phyloP scores from a whole-genome alignment of 2,797 vertebrate genomes.

The Catharus ustulatus region DNA sequence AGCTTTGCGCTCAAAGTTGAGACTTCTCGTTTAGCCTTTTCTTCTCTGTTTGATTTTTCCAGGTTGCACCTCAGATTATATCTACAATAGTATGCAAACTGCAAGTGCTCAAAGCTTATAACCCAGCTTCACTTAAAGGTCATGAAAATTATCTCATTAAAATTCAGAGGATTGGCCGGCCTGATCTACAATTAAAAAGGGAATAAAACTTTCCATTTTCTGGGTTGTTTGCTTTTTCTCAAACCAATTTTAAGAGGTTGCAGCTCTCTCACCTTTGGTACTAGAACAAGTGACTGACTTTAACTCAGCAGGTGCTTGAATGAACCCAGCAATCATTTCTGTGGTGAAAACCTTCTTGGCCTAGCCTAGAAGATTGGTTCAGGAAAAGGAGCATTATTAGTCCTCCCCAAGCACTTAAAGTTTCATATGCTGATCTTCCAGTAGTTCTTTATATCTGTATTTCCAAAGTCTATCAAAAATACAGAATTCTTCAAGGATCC shows the following conservation, averaged over 20 bases:
- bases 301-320: not conserved
- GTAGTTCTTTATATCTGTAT: not conserved
- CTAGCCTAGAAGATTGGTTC: not conserved
- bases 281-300: not conserved
- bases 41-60: not conserved
- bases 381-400: not conserved
- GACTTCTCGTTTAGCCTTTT: not conserved
- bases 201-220: not conserved
- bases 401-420: not conserved
- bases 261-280: not conserved
- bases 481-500: not conserved
- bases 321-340: not conserved
- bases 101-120: not conserved
- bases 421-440: not conserved
- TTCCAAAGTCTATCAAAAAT: not conserved
- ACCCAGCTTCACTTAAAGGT: not conserved
- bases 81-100: not conserved
- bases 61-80: not conserved
- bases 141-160: not conserved
- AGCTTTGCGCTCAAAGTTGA: not conserved
- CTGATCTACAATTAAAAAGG: not conserved
- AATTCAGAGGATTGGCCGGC: not conserved
- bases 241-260: not conserved
- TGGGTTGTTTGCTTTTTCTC: not conserved
- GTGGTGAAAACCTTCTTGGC: not conserved